Conservation (phyloP, 2,113 vertebrate genomes). For the Romanogobio albipinnatus region DNA sequence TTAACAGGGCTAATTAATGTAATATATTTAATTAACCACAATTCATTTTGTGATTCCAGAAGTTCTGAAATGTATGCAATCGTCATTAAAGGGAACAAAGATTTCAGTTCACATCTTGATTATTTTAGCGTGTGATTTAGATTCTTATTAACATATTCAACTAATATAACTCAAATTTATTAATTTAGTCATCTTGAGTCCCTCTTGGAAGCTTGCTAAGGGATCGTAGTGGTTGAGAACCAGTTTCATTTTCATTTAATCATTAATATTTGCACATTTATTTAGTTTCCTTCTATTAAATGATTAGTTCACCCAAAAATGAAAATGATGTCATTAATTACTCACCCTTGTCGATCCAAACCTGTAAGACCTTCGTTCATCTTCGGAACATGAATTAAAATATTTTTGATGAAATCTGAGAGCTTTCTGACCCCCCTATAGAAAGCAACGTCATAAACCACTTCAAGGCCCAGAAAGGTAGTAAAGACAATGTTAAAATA, state of each 20-base stretch:
- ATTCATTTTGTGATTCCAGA: background rate
- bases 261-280: background rate
- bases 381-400: no score
- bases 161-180: background rate
- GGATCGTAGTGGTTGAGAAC: background rate
- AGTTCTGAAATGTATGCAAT: background rate
- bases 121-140: background rate
- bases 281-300: background rate
- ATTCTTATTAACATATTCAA: background rate
- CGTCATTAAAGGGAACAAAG: background rate
- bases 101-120: background rate
- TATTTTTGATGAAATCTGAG: no score
- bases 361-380: no score
- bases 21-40: background rate
- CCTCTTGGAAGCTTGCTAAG: no score
- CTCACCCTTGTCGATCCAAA: no score
- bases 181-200: background rate
- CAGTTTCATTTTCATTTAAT: background rate
- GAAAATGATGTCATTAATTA: no score
- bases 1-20: background rate
- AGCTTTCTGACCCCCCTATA: no score
- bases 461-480: no score
- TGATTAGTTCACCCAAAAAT: no score
- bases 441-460: no score
- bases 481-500: no score